phyloP scores from a whole-genome alignment of 2,888 invertebrate genomes.

The Phyllotreta striolata region DNA sequence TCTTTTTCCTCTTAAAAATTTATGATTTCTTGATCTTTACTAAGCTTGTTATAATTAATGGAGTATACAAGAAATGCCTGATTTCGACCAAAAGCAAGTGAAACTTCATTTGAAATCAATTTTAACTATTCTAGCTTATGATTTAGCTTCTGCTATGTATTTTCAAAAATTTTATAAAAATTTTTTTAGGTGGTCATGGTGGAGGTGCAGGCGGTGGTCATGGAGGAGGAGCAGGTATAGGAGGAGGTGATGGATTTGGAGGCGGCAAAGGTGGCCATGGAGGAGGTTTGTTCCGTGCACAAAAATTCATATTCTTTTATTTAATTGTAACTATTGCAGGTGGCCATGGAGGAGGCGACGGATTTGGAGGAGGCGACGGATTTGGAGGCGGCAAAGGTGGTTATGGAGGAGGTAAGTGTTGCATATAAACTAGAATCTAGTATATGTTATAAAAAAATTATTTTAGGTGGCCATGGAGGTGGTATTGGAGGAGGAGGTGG shows the following conservation, averaged over 20 bases:
- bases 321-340: not conserved
- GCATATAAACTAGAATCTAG: not conserved
- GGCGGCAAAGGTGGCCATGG: constrained; percentile 12
- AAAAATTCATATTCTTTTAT: not conserved
- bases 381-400: constrained; percentile 20
- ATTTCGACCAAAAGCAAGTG: too few species aligned
- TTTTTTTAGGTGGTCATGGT: not conserved
- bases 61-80: too few species aligned
- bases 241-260: not conserved
- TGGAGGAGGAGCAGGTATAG: constrained; percentile 1
- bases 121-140: too few species aligned
- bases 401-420: not conserved
- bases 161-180: not conserved
- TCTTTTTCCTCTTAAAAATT: not conserved
- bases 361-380: not conserved
- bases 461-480: constrained; percentile 18
- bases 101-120: too few species aligned
- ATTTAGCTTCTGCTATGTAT: too few species aligned
- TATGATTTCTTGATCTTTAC: too few species aligned
- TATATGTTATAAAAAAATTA: not conserved
- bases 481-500: constrained; percentile 2
- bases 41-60: too few species aligned
- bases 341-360: not conserved
- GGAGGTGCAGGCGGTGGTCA: not conserved
- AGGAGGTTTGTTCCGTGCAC: not conserved